phyloP scores from a whole-genome alignment of 2,888 invertebrate genomes.

The Celastrina argiolus region DNA sequence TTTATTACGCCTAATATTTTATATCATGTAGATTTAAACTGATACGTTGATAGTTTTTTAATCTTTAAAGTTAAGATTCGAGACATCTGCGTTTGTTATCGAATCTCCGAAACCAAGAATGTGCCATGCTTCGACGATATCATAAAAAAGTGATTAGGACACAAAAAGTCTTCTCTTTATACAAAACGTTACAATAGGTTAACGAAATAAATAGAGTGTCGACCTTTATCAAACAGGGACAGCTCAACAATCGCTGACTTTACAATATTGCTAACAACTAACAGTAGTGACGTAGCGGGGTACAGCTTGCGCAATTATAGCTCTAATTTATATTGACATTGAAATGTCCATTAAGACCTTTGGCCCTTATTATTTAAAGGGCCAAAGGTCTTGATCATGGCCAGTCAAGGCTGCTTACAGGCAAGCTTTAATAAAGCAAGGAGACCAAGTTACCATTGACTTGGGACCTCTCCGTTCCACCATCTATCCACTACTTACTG shows the following conservation, averaged over 20 bases:
- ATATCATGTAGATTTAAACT: not conserved
- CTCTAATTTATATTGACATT: conserved; percentile 2
- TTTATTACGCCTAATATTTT: not conserved
- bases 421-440: not conserved
- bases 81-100: too few relatives aligned
- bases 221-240: not conserved
- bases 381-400: too few relatives aligned
- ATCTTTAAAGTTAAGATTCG: not conserved
- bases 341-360: not conserved
- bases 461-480: too few relatives aligned
- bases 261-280: not conserved
- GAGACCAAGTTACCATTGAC: too few relatives aligned
- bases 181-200: not conserved
- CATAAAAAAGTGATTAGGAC: not conserved
- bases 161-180: not conserved
- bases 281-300: not conserved
- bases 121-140: too few relatives aligned
- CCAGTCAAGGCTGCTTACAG: not conserved
- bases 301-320: not conserved
- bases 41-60: not conserved
- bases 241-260: not conserved
- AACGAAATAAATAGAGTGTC: not conserved
- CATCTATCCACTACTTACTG: too few relatives aligned
- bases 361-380: not conserved
- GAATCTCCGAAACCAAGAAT: too few relatives aligned